Conservation (phyloP, 2,888 invertebrate species). For the Timandra comae region DNA sequence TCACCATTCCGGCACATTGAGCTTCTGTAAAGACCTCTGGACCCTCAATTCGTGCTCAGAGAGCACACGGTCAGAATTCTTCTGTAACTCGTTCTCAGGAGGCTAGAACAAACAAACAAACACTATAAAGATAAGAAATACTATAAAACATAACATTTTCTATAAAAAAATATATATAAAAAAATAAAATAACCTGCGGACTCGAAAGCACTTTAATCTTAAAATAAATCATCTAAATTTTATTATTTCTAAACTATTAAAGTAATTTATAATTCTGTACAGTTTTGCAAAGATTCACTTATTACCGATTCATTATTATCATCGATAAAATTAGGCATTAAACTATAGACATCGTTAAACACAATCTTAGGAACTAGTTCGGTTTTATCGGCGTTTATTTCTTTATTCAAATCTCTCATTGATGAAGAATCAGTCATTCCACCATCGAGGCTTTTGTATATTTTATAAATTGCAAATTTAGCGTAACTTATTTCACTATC, state of each 20-base stretch:
- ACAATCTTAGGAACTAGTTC: conserved; percentile 27
- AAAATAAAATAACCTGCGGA: too few species aligned
- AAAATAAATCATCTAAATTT: too few species aligned
- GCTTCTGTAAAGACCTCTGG: conserved; percentile 93
- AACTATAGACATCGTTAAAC: conserved; percentile 38
- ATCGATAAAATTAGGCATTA: conserved; percentile 40
- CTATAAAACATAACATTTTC: too few species aligned
- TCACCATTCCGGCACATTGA: conserved; percentile 97
- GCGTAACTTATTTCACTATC: conserved; percentile 45
- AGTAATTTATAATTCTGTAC: conserved; percentile 10
- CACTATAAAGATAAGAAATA: background rate
- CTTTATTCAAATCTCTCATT: conserved; percentile 41
- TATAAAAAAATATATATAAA: too few species aligned
- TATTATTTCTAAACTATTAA: too few species aligned
- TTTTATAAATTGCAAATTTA: conserved; percentile 56
- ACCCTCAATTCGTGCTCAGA: conserved; percentile 96
- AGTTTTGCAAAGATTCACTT: conserved; percentile 25
- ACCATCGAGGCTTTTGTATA: conserved; percentile 44
- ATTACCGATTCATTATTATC: conserved; percentile 48
- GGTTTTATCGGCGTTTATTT: conserved; percentile 23
- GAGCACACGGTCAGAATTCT: conserved; percentile 87
- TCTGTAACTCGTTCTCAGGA: conserved; percentile 95
- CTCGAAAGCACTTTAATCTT: too few species aligned
- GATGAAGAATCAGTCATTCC: conserved; percentile 59
- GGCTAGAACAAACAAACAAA: conserved; percentile 79